Conservation (phyloP, 2,888 invertebrate genomes). For the Pyralis farinalis region DNA sequence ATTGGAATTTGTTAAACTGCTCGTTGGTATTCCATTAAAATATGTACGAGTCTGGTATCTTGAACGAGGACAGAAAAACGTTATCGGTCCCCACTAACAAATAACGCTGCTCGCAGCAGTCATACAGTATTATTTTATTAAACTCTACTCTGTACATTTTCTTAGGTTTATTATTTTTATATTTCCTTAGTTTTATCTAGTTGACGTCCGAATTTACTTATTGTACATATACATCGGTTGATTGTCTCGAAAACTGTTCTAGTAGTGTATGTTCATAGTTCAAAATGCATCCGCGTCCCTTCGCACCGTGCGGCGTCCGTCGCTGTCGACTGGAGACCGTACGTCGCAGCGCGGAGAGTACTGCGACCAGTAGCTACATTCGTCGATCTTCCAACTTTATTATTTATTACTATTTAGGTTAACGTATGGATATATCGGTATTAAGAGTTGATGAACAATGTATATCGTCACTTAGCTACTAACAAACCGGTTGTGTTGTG, state of each 20-base stretch:
- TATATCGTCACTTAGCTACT: slow-evolving; percentile 69
- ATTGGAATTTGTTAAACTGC: background rate
- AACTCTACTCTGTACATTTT: slow-evolving; percentile 69
- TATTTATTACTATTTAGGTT: slow-evolving; percentile 72
- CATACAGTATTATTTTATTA: slow-evolving; percentile 78
- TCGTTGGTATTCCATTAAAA: slow-evolving; percentile 19
- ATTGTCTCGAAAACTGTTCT: slow-evolving; percentile 11
- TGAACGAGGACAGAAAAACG: slow-evolving; percentile 16
- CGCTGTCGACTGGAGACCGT: background rate
- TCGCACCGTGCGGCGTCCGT: too few species aligned
- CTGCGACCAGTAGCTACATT: slow-evolving; percentile 37
- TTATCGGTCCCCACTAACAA: slow-evolving; percentile 50
- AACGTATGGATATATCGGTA: slow-evolving; percentile 53
- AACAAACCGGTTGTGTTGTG: slow-evolving; percentile 79
- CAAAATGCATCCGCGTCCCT: background rate
- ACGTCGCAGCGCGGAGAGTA: background rate
- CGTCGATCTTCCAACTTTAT: slow-evolving; percentile 68
- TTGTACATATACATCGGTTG: slow-evolving; percentile 19
- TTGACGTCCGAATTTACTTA: slow-evolving; percentile 45
- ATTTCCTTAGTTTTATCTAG: slow-evolving; percentile 55
- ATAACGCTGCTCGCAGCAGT: slow-evolving; percentile 67
- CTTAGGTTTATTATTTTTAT: slow-evolving; percentile 61
- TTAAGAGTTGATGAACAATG: slow-evolving; percentile 70
- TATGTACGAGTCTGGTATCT: slow-evolving; percentile 10
- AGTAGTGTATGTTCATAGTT: slow-evolving; percentile 3